These are phyloP conservation scores for Hyphantria cunea DNA, from an alignment of 1,140 invertebrate genomes.

Conservation along the genomic window DNA sequence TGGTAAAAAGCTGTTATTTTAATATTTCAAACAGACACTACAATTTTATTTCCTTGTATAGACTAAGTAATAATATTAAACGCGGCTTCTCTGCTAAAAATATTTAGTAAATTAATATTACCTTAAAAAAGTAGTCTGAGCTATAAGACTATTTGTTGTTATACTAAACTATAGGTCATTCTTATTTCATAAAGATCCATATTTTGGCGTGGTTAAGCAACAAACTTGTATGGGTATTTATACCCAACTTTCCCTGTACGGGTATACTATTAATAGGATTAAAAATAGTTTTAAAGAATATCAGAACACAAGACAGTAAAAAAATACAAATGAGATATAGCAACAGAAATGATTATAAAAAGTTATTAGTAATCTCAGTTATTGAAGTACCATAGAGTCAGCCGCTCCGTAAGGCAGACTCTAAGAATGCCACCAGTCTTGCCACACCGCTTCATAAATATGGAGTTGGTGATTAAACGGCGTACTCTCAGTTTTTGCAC, in stretches of 20 bases:
- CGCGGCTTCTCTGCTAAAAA: no score
- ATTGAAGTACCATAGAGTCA: conserved; percentile 27
- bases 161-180: no score
- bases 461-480: conserved; percentile 66
- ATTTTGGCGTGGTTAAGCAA: background rate
- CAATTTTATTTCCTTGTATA: no score
- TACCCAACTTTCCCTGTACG: background rate
- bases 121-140: no score
- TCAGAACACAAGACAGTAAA: background rate
- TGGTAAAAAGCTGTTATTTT: no score
- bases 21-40: no score
- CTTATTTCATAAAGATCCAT: background rate
- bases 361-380: conserved; percentile 30
- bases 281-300: background rate
- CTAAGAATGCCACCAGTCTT: conserved; percentile 62
- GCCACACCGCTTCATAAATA: conserved; percentile 63
- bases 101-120: no score
- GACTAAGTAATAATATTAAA: no score
- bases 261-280: background rate
- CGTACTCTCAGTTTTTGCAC: conserved; percentile 51
- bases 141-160: no score
- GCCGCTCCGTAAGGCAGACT: conserved; percentile 27
- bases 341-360: conserved; percentile 11
- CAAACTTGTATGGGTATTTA: background rate
- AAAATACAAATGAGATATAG: conserved; percentile 11